Evolutionary conservation across 2,888 invertebrate genomes (phyloP).

Genomic region (Drosophila lutescens): DNA sequence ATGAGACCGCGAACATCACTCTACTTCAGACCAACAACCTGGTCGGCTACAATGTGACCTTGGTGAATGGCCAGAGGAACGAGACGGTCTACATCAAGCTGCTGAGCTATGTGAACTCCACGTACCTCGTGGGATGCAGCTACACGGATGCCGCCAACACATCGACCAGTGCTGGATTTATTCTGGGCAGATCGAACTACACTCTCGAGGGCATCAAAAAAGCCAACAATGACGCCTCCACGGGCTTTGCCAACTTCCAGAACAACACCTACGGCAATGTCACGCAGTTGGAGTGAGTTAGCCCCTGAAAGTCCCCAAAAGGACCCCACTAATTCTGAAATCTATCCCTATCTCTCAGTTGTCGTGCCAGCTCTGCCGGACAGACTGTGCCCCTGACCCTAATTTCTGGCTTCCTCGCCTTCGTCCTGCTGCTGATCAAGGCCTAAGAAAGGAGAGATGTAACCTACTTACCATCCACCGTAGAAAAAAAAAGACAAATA

Average conservation of each 20-base stretch:
- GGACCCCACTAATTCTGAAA: neutral
- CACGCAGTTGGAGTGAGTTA: constrained; percentile 52
- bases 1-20: constrained; percentile 30
- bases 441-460: constrained; percentile 32
- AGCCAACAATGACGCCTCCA: constrained; percentile 41
- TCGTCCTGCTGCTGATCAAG: constrained; percentile 60
- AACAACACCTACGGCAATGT: constrained; percentile 28
- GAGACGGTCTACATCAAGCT: constrained; percentile 42
- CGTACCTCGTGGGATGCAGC: constrained; percentile 57
- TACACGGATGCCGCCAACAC: constrained; percentile 33
- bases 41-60: constrained; percentile 51
- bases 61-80: neutral
- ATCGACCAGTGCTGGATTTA: constrained; percentile 54
- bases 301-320: neutral
- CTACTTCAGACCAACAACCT: no score
- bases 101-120: constrained; percentile 29
- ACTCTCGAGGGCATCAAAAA: neutral
- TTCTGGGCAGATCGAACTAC: constrained; percentile 29
- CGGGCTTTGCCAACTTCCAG: constrained; percentile 39
- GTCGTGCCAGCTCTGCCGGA: constrained; percentile 53
- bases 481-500: neutral
- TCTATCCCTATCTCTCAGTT: constrained; percentile 37
- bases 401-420: constrained; percentile 57
- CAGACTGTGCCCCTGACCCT: constrained; percentile 52
- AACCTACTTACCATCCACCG: neutral